Evolutionary conservation across 2,113 vertebrate genomes (phyloP).

Genomic region (Gymnogyps californianus): DNA sequence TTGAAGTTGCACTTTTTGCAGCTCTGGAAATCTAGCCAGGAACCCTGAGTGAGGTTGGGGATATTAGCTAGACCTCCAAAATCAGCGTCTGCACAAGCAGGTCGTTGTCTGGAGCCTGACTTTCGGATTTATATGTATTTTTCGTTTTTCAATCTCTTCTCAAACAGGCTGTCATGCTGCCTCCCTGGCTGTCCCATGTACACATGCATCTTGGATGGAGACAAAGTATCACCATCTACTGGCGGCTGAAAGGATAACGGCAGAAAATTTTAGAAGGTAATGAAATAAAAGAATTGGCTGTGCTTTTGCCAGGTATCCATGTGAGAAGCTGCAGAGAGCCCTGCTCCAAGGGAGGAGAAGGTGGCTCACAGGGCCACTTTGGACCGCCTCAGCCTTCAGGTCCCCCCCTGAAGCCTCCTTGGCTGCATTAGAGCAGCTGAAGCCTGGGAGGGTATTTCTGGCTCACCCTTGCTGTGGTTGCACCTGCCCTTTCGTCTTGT

Average conservation of each 20-base stretch:
- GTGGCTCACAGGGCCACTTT: not conserved
- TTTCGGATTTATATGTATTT: not conserved
- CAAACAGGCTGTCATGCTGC: not conserved
- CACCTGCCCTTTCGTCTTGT: not conserved
- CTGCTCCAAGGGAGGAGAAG: not conserved
- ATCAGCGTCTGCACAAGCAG: not conserved
- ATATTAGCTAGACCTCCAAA: not conserved
- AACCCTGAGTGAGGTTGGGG: not conserved
- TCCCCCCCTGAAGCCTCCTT: not conserved
- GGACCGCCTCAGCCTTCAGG: not conserved
- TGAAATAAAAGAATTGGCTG: not conserved
- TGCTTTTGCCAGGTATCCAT: not conserved
- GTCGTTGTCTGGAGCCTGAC: not conserved
- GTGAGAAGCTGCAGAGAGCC: not conserved
- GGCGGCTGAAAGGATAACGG: slow-evolving; percentile 4
- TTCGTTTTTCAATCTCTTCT: not conserved
- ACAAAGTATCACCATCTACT: slow-evolving; percentile 43
- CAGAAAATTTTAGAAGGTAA: not conserved
- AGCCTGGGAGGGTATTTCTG: not conserved
- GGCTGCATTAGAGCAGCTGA: not conserved
- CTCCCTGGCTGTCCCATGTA: not conserved
- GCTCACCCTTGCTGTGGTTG: not conserved
- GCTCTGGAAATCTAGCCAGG: not conserved
- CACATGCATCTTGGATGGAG: not conserved
- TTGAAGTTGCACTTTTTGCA: not conserved